phyloP scores from a whole-genome alignment of 2,888 invertebrate genomes.

The Plutella xylostella region DNA sequence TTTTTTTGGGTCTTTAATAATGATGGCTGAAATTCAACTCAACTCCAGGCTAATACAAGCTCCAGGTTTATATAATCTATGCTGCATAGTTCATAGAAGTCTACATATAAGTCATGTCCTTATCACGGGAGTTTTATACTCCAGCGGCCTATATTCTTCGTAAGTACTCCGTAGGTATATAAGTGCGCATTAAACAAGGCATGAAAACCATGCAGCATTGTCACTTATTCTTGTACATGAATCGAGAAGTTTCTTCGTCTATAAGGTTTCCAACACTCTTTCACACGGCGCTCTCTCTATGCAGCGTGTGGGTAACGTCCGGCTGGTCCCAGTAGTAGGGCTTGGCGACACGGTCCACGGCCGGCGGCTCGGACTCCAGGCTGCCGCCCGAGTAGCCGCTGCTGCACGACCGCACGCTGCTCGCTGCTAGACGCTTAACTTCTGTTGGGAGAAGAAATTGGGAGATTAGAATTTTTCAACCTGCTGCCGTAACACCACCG shows the following conservation, averaged over 20 bases:
- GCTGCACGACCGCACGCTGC: conserved; percentile 54
- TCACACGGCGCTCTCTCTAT: conserved; percentile 55
- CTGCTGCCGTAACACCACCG: no score
- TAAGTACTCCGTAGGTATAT: background rate
- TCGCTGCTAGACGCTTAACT: conserved; percentile 47
- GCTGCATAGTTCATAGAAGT: no score
- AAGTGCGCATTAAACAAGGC: background rate
- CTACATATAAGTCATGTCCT: no score
- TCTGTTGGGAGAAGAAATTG: conserved; percentile 26
- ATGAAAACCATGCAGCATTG: background rate
- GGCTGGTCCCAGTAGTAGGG: conserved; percentile 41
- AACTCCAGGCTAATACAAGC: no score
- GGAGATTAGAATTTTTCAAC: no score
- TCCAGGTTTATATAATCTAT: no score
- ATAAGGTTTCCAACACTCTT: no score
- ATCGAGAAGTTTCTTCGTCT: no score
- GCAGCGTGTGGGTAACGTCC: conserved; percentile 52
- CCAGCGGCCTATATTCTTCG: background rate
- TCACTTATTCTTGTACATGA: no score
- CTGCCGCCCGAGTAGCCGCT: conserved; percentile 54
- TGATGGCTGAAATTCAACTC: no score
- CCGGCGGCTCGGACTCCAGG: conserved; percentile 27
- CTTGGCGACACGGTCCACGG: conserved; percentile 39
- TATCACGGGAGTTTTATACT: no score
- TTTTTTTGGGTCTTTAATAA: no score